Evolutionary conservation across 2,888 invertebrate species (phyloP).

Genomic region (Chymomyza amoena): DNA sequence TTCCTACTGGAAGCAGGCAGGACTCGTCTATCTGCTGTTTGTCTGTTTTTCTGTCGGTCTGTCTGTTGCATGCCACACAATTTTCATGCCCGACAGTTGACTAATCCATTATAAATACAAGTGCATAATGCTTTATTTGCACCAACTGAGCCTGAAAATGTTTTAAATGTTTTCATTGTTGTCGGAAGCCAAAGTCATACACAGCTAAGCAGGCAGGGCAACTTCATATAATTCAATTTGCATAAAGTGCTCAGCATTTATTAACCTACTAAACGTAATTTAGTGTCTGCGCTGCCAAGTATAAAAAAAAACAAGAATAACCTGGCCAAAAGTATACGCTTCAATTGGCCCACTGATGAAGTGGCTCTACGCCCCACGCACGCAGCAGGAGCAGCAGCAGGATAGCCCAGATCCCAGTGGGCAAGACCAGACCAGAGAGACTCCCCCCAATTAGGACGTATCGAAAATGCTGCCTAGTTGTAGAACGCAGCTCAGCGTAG

Average conservation of each 20-base stretch:
- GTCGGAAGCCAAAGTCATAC: constrained; percentile 40
- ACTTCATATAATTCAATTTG: constrained; percentile 66
- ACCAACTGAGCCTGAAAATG: constrained; percentile 22
- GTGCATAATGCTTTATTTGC: constrained; percentile 49
- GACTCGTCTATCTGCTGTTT: constrained; percentile 1
- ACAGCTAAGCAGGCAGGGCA: constrained; percentile 8
- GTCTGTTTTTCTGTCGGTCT: constrained; percentile 41
- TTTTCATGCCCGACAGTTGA: constrained; percentile 44
- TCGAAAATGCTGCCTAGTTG: constrained; percentile 36
- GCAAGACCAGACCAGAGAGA: not conserved
- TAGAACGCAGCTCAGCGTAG: constrained; percentile 18
- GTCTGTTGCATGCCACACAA: constrained; percentile 18
- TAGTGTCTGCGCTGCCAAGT: constrained; percentile 42
- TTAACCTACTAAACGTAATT: constrained; percentile 71
- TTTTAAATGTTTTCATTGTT: constrained; percentile 40
- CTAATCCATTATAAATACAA: constrained; percentile 66
- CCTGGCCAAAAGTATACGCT: constrained; percentile 42
- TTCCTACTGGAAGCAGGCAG: not conserved
- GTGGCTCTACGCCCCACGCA: constrained; percentile 29
- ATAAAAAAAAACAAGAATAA: constrained; percentile 25
- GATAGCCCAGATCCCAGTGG: constrained; percentile 34
- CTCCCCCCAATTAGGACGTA: constrained; percentile 51
- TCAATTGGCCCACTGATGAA: constrained; percentile 65
- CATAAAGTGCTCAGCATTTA: constrained; percentile 68
- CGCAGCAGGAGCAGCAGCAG: not conserved